These are phyloP conservation scores for Maniola jurtina DNA, from an alignment of 1,140 invertebrate species.

Conservation along the genomic window DNA sequence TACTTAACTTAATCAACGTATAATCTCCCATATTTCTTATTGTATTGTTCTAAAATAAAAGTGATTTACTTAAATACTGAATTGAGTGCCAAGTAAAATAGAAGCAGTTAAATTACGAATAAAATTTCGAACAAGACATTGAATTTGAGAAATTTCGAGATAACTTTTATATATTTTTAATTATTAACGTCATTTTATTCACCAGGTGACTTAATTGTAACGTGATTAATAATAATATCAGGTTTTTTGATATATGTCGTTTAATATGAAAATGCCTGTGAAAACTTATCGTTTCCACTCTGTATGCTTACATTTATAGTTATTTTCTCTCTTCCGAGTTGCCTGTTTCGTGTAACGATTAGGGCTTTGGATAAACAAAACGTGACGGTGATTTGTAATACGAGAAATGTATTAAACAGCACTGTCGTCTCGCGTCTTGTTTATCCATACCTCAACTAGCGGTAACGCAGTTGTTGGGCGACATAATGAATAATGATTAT, in stretches of 20 bases:
- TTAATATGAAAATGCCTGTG: neutral
- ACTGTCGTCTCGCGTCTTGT: too few species aligned
- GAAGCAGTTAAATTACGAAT: too few species aligned
- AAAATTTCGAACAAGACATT: too few species aligned
- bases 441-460: slow-evolving; percentile 12
- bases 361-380: neutral
- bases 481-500: slow-evolving; percentile 61
- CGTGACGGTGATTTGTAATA: too few species aligned
- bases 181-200: neutral
- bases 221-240: neutral
- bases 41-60: too few species aligned
- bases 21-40: too few species aligned
- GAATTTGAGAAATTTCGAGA: too few species aligned
- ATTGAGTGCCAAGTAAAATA: too few species aligned
- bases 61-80: too few species aligned
- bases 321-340: slow-evolving; percentile 66
- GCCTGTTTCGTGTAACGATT: slow-evolving; percentile 61
- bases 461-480: slow-evolving; percentile 59
- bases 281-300: neutral
- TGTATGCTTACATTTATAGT: slow-evolving; percentile 48
- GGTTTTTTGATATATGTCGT: neutral
- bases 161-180: too few species aligned
- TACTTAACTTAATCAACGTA: too few species aligned
- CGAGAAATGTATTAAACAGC: too few species aligned
- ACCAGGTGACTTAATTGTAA: neutral